Base-by-base conservation (phyloP, 2,113 vertebrate species). In the Trachemys scripta region DNA sequence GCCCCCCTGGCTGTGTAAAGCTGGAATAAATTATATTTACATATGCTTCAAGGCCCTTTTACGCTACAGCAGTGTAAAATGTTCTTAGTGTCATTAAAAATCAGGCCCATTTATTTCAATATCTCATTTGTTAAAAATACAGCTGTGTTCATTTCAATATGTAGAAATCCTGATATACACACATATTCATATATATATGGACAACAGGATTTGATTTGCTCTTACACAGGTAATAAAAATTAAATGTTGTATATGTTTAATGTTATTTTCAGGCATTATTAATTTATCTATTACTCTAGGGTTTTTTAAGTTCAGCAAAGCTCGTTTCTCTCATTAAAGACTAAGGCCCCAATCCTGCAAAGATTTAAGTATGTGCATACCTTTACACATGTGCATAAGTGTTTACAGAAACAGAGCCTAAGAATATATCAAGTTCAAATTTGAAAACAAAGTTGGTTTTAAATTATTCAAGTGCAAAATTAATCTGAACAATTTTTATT, bases 371-470 rank as follows among this genome's bases (percentile, higher is more conserved):
- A 93, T 91, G 82, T 96, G 91, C 92, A 75, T 94, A 97, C 94
- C 65, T 72, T 38, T 38, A 38, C 65, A 72, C 93, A 95, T 90
- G 93, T 92, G 92, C 92, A 93, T 84, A 91, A 95, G 59, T 69
- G 87, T 92, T 97, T 93, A 92, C 80, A 94, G 88, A 88, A 96
- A 85, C 1, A 0, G 82, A 92, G 81, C 89, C 96, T 92, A 97
- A 97, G 75, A 97, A 97, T 97, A 93, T 93, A 95, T 97, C 95
- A 97, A 97, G 96, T 85, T 96, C 93, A 91, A 97, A 97, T 96
- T 96, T 97, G 96, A 97, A 97, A 97, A 24, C 12, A 97, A 94
- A 97, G 95, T 95, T 96, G 96, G 86, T 59, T 97, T 97, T 90
- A 96, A 95, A 91, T 97, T 95, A 97, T 96, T 96, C 91, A 97